Evolutionary conservation across 2,797 vertebrate species (phyloP), one percentile per base, ranked within the genome.

Genomic region (Anabas testudineus): DNA sequence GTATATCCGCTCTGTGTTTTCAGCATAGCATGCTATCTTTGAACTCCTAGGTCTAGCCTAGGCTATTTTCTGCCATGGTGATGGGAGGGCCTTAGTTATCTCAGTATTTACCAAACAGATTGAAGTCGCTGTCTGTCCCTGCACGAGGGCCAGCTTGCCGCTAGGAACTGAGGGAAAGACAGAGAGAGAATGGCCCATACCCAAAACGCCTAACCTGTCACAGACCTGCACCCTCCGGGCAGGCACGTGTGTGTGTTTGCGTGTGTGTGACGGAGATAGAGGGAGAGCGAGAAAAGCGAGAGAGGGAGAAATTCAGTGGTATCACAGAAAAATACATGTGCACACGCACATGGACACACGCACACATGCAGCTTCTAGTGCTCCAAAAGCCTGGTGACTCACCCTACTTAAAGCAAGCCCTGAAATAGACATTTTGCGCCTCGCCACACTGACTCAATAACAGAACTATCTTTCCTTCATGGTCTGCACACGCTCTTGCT

Each of bases 81-180:
- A 81, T 80, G 79, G 86, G 69, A 74, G 84, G 90, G 84, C 87
- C 81, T 86, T 84, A 88, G 76, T 88, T 90, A 90, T 91, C 84
- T 68, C 81, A 78, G 84, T 90, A 87, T 92, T 91, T 91, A 91
- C 89, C 85, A 92, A 94, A 93, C 93, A 94, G 92, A 95, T 93
- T 94, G 92, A 93, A 92, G 90, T 88, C 77, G 62, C 90, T 89
- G 91, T 82, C 88, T 91, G 92, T 91, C 90, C 88, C 67, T 30
- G 52, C 43, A 68, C 69, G 48, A 67, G 76, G 87, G 90, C 92
- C 92, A 92, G 87, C 86, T 89, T 86, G 22, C 91, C 78, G 88
- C 89, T 83, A 84, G 90, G 81, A 84, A 75, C 88, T 74, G 73
- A 65, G 79, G 74, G 72, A 69, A 66, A 83, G 78, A 91, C 72